Percentiles rank a stretch among this genome's conserved stretches.
Evolutionary conservation across 2,113 vertebrate species (phyloP).

Genomic region (Siniperca chuatsi): DNA sequence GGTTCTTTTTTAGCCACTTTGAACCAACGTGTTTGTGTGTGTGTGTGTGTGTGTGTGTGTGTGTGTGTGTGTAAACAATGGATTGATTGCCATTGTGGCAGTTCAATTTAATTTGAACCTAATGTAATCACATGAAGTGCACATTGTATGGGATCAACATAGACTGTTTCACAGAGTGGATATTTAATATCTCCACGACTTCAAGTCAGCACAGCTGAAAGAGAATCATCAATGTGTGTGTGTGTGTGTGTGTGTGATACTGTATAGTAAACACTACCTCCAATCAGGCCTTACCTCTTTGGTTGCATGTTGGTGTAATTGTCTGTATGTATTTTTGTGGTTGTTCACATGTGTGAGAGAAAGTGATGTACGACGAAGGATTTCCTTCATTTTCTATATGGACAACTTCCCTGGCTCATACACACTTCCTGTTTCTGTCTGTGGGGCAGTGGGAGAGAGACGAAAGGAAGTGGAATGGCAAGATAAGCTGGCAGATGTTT

Average conservation of each 20-base stretch:
- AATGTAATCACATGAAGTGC: constrained; percentile 36
- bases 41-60: too few species aligned
- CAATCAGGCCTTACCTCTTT: constrained; percentile 50
- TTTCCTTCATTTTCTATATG: constrained; percentile 66
- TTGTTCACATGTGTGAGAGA: constrained; percentile 25
- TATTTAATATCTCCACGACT: constrained; percentile 43
- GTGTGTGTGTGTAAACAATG: constrained; percentile 1
- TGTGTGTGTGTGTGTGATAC: constrained; percentile 15
- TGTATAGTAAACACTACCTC: constrained; percentile 45
- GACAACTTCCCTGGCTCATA: constrained; percentile 61
- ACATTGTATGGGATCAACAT: constrained; percentile 23
- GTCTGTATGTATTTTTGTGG: constrained; percentile 23
- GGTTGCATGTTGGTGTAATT: constrained; percentile 49
- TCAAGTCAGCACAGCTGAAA: constrained; percentile 50
- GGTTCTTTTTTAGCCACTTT: constrained; percentile 6
- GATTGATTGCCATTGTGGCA: not conserved
- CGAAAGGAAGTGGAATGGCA: constrained; percentile 57
- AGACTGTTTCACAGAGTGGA: not conserved
- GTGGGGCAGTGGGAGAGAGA: constrained; percentile 26
- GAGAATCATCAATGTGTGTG: constrained; percentile 31
- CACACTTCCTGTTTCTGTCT: constrained; percentile 66
- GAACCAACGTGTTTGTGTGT: not conserved
- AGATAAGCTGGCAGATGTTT: constrained; percentile 42
- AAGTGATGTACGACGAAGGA: constrained; percentile 60
- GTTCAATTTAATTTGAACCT: constrained; percentile 35